Conservation (phyloP, 2,888 invertebrate species). For the Adelphocoris suturalis region DNA sequence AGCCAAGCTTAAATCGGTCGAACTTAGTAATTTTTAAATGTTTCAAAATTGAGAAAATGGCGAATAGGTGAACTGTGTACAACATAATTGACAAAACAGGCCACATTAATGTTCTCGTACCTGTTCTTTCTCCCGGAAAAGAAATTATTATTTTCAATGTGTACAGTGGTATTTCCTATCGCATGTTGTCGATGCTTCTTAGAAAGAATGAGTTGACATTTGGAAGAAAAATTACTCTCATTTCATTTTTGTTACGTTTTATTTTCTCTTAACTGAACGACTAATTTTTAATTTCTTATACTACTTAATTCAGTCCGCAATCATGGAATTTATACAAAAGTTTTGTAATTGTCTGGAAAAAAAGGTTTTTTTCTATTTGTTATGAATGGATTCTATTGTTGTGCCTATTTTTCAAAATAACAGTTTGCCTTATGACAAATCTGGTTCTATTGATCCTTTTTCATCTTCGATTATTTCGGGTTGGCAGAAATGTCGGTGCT, state of each 20-base stretch:
- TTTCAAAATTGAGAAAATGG: neutral
- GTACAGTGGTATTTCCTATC: slow-evolving; percentile 6
- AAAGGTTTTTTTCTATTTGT: slow-evolving; percentile 28
- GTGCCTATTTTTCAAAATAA: slow-evolving; percentile 69
- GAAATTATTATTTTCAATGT: neutral
- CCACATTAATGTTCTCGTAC: neutral
- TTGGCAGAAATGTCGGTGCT: neutral
- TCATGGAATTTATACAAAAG: neutral
- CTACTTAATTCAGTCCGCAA: neutral
- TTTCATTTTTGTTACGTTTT: slow-evolving; percentile 3
- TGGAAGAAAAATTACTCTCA: neutral
- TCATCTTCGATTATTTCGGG: neutral
- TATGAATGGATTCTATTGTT: slow-evolving; percentile 51
- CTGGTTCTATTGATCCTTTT: neutral
- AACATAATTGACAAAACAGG: neutral
- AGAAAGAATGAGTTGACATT: neutral
- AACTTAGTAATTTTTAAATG: slow-evolving; percentile 10
- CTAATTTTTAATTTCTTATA: slow-evolving; percentile 26
- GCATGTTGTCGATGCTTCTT: neutral
- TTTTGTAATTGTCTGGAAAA: neutral
- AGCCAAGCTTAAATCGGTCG: slow-evolving; percentile 1
- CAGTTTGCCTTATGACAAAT: slow-evolving; percentile 64
- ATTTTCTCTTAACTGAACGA: neutral
- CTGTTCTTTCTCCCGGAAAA: neutral
- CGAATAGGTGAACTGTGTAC: slow-evolving; percentile 13